Evolutionary conservation across 2,797 vertebrate species (phyloP).

Genomic region (Oreortyx pictus): DNA sequence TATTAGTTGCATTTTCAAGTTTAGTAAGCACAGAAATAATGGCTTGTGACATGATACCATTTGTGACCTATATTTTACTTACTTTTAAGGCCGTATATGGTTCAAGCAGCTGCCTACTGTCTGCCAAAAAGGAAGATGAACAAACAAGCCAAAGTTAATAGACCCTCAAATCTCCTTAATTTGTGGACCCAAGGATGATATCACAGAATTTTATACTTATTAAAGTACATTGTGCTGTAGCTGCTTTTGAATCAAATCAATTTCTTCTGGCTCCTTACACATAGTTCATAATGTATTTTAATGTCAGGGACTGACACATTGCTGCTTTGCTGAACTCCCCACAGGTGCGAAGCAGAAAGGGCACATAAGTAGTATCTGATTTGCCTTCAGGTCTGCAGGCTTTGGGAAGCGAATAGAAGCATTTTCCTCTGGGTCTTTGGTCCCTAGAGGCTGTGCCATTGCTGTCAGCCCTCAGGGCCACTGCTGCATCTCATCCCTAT

Average conservation of each 20-base stretch:
- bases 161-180: constrained; percentile 38
- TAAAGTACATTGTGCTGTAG: constrained; percentile 1
- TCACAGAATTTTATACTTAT: constrained; percentile 46
- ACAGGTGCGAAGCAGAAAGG: neutral
- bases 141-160: constrained; percentile 66
- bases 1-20: neutral
- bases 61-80: neutral
- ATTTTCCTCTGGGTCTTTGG: neutral
- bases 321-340: neutral
- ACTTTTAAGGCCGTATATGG: constrained; percentile 55
- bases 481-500: neutral
- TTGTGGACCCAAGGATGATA: constrained; percentile 23
- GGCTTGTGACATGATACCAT: neutral
- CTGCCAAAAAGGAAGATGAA: constrained; percentile 50
- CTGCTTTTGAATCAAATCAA: constrained; percentile 55
- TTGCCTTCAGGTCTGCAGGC: neutral
- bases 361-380: neutral
- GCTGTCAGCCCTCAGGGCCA: neutral
- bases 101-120: constrained; percentile 39
- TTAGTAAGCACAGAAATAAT: neutral
- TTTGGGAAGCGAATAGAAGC: neutral
- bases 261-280: neutral
- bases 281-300: neutral
- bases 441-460: neutral
- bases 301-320: neutral